phyloP scores from a whole-genome alignment of 2,113 vertebrate species.

The Ctenomys sociabilis region DNA sequence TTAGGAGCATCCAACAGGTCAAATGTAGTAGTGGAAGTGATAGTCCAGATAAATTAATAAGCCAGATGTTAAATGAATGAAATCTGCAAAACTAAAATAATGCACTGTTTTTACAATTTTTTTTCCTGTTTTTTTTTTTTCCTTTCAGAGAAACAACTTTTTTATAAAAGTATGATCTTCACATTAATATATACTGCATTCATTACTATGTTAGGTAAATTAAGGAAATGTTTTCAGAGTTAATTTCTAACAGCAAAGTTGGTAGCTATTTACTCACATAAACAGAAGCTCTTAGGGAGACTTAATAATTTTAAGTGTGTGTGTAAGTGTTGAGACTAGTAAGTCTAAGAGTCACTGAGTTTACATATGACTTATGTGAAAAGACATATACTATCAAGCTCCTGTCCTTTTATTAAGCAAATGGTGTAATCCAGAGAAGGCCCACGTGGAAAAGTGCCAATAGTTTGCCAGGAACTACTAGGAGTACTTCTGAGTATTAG shows the following conservation, averaged over 20 bases:
- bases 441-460: background rate
- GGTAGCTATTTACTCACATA: background rate
- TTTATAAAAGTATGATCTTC: slow-evolving; percentile 27
- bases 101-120: background rate
- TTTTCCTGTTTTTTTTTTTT: background rate
- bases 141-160: background rate
- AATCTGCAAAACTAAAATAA: background rate
- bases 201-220: background rate
- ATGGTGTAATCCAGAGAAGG: background rate
- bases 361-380: background rate
- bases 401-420: background rate
- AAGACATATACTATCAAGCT: background rate
- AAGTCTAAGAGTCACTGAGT: background rate
- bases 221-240: background rate
- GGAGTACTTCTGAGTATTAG: background rate
- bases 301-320: background rate
- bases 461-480: background rate
- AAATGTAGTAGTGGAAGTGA: background rate
- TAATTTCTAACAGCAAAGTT: background rate
- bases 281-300: background rate
- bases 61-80: background rate
- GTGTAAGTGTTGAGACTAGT: background rate
- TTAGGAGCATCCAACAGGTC: background rate
- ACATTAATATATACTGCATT: background rate
- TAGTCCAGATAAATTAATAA: background rate